Percentiles rank a stretch among this genome's conserved stretches.
Conservation (phyloP, 1,140 invertebrate genomes). For the Himalopsyche phryganea region DNA sequence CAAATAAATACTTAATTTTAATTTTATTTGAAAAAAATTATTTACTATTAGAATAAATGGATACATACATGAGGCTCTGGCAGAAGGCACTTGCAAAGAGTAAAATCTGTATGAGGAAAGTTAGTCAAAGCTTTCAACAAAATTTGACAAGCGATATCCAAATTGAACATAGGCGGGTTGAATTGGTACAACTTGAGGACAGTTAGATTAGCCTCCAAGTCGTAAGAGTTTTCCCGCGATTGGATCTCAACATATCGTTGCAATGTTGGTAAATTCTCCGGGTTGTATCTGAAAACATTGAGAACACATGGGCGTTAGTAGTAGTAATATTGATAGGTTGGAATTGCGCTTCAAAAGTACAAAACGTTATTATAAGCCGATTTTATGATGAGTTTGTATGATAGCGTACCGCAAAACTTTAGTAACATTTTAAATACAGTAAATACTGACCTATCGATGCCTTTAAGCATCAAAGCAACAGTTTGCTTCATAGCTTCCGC, state of each 20-base stretch:
- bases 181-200: conserved; percentile 91
- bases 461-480: conserved; percentile 69
- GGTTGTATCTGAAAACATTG: conserved; percentile 28
- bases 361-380: too few species aligned
- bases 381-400: too few species aligned
- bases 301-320: conserved; percentile 11
- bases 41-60: neutral
- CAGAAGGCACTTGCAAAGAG: conserved; percentile 92
- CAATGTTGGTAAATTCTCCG: conserved; percentile 62
- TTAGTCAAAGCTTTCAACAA: conserved; percentile 93
- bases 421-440: conserved; percentile 9
- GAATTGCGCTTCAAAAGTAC: too few species aligned
- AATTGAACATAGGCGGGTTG: conserved; percentile 85
- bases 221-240: conserved; percentile 89
- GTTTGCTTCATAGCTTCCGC: conserved; percentile 73
- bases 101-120: conserved; percentile 95
- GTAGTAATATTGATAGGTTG: neutral
- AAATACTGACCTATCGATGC: conserved; percentile 68
- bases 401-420: neutral
- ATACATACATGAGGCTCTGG: conserved; percentile 75
- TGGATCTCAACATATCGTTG: conserved; percentile 93
- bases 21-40: too few species aligned
- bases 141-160: conserved; percentile 78
- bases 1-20: too few species aligned
- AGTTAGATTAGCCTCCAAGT: conserved; percentile 93